A percentile compares a stretch with the other conserved stretches of the same genome.
Evolutionary conservation across 2,888 invertebrate genomes (phyloP).

Genomic region (Pseudococcus longispinus): DNA sequence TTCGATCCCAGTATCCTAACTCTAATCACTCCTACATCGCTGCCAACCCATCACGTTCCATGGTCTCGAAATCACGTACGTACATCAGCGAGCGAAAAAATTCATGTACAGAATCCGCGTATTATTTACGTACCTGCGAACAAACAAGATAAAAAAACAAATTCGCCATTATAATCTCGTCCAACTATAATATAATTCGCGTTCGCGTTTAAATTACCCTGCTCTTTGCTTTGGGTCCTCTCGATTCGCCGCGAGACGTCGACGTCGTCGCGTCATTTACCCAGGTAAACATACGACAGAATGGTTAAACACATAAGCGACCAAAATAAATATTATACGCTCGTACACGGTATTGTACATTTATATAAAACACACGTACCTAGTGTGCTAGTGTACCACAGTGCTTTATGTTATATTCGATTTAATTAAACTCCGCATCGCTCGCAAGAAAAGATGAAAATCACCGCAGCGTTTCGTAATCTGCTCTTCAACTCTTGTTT

Average conservation of each 20-base stretch:
- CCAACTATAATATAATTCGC: background rate
- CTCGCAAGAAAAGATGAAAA: background rate
- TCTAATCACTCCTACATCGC: too few species aligned
- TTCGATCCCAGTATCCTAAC: too few species aligned
- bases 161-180: background rate
- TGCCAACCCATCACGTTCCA: background rate
- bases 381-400: background rate
- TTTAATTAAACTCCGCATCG: background rate
- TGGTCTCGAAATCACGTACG: background rate
- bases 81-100: background rate
- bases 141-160: background rate
- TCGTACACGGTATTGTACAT: background rate
- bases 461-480: background rate
- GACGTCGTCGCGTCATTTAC: background rate
- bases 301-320: background rate
- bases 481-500: background rate
- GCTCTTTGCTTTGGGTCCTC: background rate
- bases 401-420: background rate
- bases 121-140: background rate
- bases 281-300: background rate
- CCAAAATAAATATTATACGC: constrained; percentile 2
- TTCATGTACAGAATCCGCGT: background rate
- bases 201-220: background rate
- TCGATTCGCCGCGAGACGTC: background rate
- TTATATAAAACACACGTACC: background rate